Evolutionary conservation across 2,797 vertebrate genomes (phyloP), one percentile per base, ranked within the genome.

Genomic region (Antennarius maculatus): DNA sequence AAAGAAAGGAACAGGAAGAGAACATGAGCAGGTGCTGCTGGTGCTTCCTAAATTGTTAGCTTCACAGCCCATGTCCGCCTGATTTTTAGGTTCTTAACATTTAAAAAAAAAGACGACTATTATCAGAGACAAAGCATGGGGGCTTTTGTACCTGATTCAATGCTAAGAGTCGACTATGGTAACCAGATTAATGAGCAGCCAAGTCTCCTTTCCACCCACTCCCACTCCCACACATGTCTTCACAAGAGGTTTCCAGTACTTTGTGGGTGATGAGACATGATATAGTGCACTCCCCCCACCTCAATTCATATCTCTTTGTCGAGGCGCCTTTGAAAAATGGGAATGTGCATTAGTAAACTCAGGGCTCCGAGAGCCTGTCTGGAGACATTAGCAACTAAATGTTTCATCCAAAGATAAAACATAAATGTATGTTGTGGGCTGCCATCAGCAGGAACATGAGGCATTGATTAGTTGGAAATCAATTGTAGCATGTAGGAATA

Each of bases 171-270:
- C 39, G 71, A 72, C 76, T 61, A 55, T 14, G 2, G 66, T 54
- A 71, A 81, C 69, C 81, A 71, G 63, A 86, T 84, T 82, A 86
- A 86, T 75, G 60, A 86, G 69, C 69, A 62, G 70, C 75, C 69
- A 66, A 74, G 70, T 80, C 69, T 76, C 62, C 57, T 16, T 27
- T 81, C 75, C 80, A 65, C 86, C 79, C 71, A 76, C 70, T 69
- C 79, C 45, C 63, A 71, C 84, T 77, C 84, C 83, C 73, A 76
- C 77, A 0, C 75, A 3, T 46, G 81, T 74, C 86, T 80, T 88
- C 43, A 80, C 61, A 79, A 73, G 72, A 77, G 68, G 46, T 69
- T 70, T 81, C 69, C 65, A 65, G 54, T 70, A 71, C 71, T 42
- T 46, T 39, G 70, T 63, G 61, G 58, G 61, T 81, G 82, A 86